These are phyloP conservation scores for Corticium candelabrum DNA, from an alignment of 37 sponge, comb jelly and placozoan genomes.

Conservation along the genomic window DNA sequence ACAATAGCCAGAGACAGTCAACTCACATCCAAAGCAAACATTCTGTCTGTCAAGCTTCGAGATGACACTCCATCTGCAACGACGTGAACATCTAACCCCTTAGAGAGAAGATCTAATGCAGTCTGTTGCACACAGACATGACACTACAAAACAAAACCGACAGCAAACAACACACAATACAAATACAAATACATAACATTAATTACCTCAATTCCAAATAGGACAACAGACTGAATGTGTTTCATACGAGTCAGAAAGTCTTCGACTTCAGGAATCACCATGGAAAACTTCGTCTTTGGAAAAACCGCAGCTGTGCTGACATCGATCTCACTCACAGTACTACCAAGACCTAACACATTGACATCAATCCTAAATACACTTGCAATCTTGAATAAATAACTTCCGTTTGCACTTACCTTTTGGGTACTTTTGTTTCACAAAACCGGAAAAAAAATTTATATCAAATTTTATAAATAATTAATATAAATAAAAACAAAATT, in stretches of 20 bases:
- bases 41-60: slow-evolving; percentile 72
- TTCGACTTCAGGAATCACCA: slow-evolving; percentile 81
- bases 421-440: too few species aligned
- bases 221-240: slow-evolving; percentile 66
- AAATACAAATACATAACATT: background rate
- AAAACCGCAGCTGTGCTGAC: slow-evolving; percentile 51
- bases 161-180: background rate
- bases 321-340: slow-evolving; percentile 84
- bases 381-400: background rate
- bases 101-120: slow-evolving; percentile 66
- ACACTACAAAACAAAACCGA: slow-evolving; percentile 30
- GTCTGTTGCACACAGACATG: slow-evolving; percentile 99
- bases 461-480: too few species aligned
- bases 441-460: too few species aligned
- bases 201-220: slow-evolving; percentile 91
- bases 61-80: slow-evolving; percentile 90
- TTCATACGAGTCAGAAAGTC: slow-evolving; percentile 34
- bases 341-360: slow-evolving; percentile 62
- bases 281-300: slow-evolving; percentile 92
- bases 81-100: slow-evolving; percentile 87
- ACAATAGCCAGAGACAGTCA: background rate
- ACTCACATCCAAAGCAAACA: slow-evolving; percentile 85
- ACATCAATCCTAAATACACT: background rate
- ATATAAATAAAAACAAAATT: too few species aligned
- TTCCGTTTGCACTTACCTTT: background rate